A percentile compares a stretch with the other conserved stretches of the same genome.
Evolutionary conservation across 1,140 invertebrate genomes (phyloP).

Genomic region (Zaprionus lachaisei): DNA sequence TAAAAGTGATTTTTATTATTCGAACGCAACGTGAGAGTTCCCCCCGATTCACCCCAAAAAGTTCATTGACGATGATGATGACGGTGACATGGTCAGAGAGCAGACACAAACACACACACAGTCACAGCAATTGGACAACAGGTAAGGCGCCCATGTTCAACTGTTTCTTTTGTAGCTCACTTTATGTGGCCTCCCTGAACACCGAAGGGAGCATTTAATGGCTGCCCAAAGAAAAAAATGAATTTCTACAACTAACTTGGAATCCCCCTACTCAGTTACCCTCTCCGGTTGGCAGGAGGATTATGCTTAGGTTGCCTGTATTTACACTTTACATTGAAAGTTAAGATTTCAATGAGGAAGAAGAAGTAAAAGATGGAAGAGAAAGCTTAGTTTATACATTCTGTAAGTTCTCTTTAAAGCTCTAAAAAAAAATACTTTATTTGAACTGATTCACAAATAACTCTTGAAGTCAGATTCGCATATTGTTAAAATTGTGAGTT

Average conservation of each 20-base stretch:
- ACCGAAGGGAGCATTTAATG: conserved; percentile 21
- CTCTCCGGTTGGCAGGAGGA: conserved; percentile 2
- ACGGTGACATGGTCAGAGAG: conserved; percentile 11
- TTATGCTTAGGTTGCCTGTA: conserved; percentile 5
- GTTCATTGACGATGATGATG: conserved; percentile 6
- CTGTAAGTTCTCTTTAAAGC: neutral
- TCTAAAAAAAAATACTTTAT: no score
- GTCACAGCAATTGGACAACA: conserved; percentile 24
- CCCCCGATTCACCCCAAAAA: neutral
- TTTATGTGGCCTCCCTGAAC: conserved; percentile 30
- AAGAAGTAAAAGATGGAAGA: neutral
- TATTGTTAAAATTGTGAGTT: no score
- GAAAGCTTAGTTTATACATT: neutral
- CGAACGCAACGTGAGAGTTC: conserved; percentile 36
- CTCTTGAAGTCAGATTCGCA: no score
- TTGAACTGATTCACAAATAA: no score
- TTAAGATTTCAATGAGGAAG: neutral
- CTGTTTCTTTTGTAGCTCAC: conserved; percentile 24
- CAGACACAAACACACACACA: neutral
- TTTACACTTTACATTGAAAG: neutral
- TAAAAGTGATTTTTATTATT: conserved; percentile 82
- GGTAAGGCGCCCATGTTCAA: neutral
- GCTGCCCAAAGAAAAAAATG: conserved; percentile 12
- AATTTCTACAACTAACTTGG: neutral
- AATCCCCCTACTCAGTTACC: neutral